A percentile compares a stretch with the other conserved stretches of the same genome.
These are phyloP conservation scores for Morpho helenor DNA, from an alignment of 2,888 invertebrate genomes.

Conservation along the genomic window DNA sequence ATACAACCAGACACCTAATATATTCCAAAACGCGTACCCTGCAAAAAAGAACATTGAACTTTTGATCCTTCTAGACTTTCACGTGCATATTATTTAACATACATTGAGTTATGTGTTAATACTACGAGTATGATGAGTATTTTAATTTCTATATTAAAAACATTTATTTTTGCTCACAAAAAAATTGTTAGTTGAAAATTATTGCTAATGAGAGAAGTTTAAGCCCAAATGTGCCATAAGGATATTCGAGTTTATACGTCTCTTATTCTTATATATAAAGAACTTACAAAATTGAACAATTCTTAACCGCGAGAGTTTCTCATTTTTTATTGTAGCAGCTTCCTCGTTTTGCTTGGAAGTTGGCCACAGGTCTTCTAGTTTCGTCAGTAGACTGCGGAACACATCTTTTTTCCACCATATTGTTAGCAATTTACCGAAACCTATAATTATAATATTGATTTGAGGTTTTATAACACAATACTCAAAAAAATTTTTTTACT, in stretches of 20 bases:
- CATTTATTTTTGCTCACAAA: too few species aligned
- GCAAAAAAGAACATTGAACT: constrained; percentile 25
- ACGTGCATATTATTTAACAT: too few species aligned
- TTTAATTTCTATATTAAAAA: too few species aligned
- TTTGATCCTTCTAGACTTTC: too few species aligned
- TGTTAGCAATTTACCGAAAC: constrained; percentile 52
- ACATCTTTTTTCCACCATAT: constrained; percentile 53
- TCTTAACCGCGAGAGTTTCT: constrained; percentile 46
- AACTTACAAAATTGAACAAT: constrained; percentile 50
- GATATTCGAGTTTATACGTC: too few species aligned
- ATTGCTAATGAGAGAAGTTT: too few species aligned
- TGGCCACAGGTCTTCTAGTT: constrained; percentile 59
- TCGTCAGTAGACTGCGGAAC: constrained; percentile 51
- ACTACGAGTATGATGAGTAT: too few species aligned
- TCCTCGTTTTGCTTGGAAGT: constrained; percentile 40
- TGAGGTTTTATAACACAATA: too few species aligned
- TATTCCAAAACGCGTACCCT: constrained; percentile 60
- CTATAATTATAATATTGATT: constrained; percentile 30
- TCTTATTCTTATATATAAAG: neutral
- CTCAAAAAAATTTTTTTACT: too few species aligned
- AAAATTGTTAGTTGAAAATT: too few species aligned
- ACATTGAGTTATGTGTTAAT: too few species aligned
- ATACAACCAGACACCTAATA: constrained; percentile 51
- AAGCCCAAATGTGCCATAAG: too few species aligned
- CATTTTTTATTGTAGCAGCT: constrained; percentile 44